phyloP scores from a whole-genome alignment of 2,888 invertebrate species.

The Campaea margaritaria region DNA sequence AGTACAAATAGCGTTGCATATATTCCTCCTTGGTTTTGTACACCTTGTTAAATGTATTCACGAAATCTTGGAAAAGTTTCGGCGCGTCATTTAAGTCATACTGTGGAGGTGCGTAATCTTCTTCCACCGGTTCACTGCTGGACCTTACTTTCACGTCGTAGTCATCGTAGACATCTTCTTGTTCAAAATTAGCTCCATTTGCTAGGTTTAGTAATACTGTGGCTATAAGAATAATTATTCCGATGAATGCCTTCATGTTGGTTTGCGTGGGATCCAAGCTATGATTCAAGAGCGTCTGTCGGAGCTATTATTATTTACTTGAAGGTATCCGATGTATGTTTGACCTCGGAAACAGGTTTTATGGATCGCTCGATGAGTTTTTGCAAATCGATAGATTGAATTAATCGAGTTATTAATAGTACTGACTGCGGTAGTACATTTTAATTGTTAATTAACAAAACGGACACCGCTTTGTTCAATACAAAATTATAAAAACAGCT shows the following conservation, averaged over 20 bases:
- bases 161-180: slow-evolving; percentile 35
- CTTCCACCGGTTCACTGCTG: slow-evolving; percentile 28
- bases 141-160: slow-evolving; percentile 14
- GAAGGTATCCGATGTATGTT: slow-evolving; percentile 23
- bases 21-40: slow-evolving; percentile 58
- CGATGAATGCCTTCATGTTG: slow-evolving; percentile 48
- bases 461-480: no score
- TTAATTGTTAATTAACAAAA: no score
- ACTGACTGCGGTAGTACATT: no score
- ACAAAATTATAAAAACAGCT: no score
- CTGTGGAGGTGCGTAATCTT: slow-evolving; percentile 45
- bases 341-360: slow-evolving; percentile 53
- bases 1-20: slow-evolving; percentile 56
- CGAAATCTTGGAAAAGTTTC: slow-evolving; percentile 57
- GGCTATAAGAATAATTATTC: slow-evolving; percentile 28
- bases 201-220: slow-evolving; percentile 38
- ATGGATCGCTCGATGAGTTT: slow-evolving; percentile 19
- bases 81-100: slow-evolving; percentile 65
- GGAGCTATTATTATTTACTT: slow-evolving; percentile 41
- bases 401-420: slow-evolving; percentile 7
- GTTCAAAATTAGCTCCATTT: slow-evolving; percentile 31
- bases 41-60: slow-evolving; percentile 55
- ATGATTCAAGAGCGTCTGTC: slow-evolving; percentile 44
- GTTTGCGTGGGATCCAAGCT: slow-evolving; percentile 38
- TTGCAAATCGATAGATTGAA: slow-evolving; percentile 20